Evolutionary conservation across 2,113 vertebrate genomes (phyloP).

Genomic region (Eulemur macaco): DNA sequence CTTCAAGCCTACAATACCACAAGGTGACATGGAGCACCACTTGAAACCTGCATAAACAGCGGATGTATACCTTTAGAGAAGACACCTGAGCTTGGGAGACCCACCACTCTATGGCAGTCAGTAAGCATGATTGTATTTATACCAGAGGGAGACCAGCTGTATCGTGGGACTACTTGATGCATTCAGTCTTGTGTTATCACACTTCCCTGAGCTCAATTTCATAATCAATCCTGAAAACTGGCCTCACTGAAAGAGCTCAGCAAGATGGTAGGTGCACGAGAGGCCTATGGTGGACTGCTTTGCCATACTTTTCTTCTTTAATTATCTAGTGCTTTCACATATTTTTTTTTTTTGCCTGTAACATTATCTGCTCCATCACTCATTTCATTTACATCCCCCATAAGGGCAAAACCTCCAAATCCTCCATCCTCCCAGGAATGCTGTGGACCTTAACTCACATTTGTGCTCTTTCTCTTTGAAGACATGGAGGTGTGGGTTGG

Average conservation of each 20-base stretch:
- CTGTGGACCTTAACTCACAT: not conserved
- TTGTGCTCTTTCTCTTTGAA: not conserved
- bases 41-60: accelerated
- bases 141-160: not conserved
- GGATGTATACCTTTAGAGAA: accelerated
- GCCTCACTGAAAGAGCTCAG: not conserved
- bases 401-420: not conserved
- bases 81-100: not conserved
- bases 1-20: no score
- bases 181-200: not conserved
- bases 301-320: not conserved
- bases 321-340: not conserved
- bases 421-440: not conserved
- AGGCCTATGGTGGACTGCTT: not conserved
- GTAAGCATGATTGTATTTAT: not conserved
- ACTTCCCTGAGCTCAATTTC: not conserved
- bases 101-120: not conserved
- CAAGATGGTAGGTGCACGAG: not conserved
- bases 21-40: not conserved
- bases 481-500: not conserved
- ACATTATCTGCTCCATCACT: not conserved
- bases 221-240: not conserved
- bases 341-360: not conserved
- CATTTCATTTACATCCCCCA: not conserved
- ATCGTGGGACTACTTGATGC: not conserved